Base-by-base conservation (phyloP, 2,797 vertebrate species). In the Sparus aurata region DNA sequence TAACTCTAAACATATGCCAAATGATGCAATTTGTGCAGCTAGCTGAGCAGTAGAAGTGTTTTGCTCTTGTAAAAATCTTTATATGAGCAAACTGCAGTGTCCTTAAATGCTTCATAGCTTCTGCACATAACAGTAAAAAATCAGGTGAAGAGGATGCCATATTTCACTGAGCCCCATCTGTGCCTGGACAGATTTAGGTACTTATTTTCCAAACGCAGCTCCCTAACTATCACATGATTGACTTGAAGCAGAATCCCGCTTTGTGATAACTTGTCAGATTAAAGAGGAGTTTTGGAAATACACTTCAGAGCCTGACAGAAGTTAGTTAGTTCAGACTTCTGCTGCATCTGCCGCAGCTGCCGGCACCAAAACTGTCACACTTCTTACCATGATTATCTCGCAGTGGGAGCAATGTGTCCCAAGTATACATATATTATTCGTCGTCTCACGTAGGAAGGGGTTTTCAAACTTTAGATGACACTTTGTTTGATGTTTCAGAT, bases 401-500 rank as follows among this genome's bases (percentile, higher is more conserved):
- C 12, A 61, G 4, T 12, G 7, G 23, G 59, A 63, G 60, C 22
- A 12, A 5, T 10, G 23, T 66, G 41, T 63, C 23, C 20, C 8
- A 18, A 0, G 5, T 8, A 52, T 34, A 13, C 58, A 53, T n/a
- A 23, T 1, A 9, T 22, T 5, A 52, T 54, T 61, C 23, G 2
- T 23, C 18, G 4, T 30, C 7, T 47, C 23, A 55, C 6, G 53
- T 34, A 15, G 4, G 4, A 43, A 47, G 16, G 3, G 3, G 3
- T 47, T 69, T 52, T 53, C 7, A 63, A 23, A 41, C 1, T 47
- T 67, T 25, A 22, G 70, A 9, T 11, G 25, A 57, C 5, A 50
- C 13, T 16, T 55, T 66, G 69, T 50, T 55, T 60, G 2, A 61
- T 22, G 5, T 91, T 82, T 81, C 93, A 99, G 97, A 97, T 84